These are phyloP conservation scores for Corythornis vintsioides DNA, from an alignment of 2,113 vertebrate genomes.

Conservation along the genomic window DNA sequence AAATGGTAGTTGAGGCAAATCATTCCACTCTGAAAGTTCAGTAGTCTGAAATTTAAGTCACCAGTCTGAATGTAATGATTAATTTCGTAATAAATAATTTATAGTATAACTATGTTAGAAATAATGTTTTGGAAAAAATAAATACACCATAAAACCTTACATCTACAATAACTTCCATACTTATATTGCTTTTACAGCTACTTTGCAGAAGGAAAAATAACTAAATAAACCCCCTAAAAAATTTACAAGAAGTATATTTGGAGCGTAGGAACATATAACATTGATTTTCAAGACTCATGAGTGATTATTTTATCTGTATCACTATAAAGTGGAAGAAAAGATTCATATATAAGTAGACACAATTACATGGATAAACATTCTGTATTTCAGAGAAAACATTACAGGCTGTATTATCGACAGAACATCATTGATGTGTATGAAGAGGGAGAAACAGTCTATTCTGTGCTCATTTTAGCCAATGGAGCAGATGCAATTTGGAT, in stretches of 20 bases:
- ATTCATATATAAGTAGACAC: not conserved
- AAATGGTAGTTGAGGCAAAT: not conserved
- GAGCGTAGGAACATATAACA: not conserved
- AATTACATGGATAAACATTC: not conserved
- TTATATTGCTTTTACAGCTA: not conserved
- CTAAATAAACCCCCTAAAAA: not conserved
- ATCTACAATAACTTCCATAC: not conserved
- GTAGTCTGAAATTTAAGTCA: not conserved
- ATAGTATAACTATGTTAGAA: not conserved
- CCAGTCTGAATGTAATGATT: not conserved
- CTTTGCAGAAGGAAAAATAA: not conserved
- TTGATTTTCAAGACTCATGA: not conserved
- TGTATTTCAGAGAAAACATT: not conserved
- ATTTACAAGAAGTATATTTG: constrained; percentile 3
- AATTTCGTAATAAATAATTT: not conserved
- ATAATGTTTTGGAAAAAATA: not conserved
- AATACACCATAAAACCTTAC: not conserved
- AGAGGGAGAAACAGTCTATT: not conserved
- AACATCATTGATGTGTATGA: not conserved
- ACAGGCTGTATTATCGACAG: not conserved
- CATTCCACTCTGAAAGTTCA: not conserved
- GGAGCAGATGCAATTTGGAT: not conserved
- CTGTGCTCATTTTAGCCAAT: not conserved
- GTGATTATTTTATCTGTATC: not conserved
- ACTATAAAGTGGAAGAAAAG: not conserved